These are phyloP conservation scores for Sceliomorpha sp. DNA, from an alignment of 2,888 invertebrate species.

Conservation along the genomic window DNA sequence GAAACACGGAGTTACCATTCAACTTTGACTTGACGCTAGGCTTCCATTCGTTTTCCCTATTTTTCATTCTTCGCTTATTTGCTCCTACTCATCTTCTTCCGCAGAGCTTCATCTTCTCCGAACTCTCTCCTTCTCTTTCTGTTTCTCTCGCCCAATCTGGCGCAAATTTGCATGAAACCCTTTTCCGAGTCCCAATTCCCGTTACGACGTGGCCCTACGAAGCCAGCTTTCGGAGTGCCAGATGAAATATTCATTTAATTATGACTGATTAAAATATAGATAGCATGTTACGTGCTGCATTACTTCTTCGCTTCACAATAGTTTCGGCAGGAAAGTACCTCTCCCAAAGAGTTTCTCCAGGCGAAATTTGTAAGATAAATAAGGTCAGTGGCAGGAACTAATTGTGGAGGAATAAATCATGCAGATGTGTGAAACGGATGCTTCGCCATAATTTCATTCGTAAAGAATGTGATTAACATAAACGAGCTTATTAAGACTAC, in stretches of 20 bases:
- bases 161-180: constrained; percentile 72
- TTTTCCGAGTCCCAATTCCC: constrained; percentile 59
- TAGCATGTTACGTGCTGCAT: constrained; percentile 72
- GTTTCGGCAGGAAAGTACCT: neutral
- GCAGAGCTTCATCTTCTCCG: too few relatives aligned
- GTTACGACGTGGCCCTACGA: constrained; percentile 41
- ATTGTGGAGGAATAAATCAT: constrained; percentile 53
- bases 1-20: too few relatives aligned
- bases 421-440: constrained; percentile 23
- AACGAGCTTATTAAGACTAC: constrained; percentile 25
- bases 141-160: constrained; percentile 64
- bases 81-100: too few relatives aligned
- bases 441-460: neutral
- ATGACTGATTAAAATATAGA: constrained; percentile 77
- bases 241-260: constrained; percentile 78
- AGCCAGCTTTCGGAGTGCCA: constrained; percentile 52
- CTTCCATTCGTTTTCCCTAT: too few relatives aligned
- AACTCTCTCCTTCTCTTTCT: too few relatives aligned
- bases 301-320: constrained; percentile 51
- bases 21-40: too few relatives aligned
- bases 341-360: constrained; percentile 1
- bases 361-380: constrained; percentile 16
- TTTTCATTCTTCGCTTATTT: too few relatives aligned
- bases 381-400: constrained; percentile 50
- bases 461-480: constrained; percentile 44